These are phyloP conservation scores for Merops nubicus DNA, from an alignment of 2,113 vertebrate genomes.

Conservation along the genomic window DNA sequence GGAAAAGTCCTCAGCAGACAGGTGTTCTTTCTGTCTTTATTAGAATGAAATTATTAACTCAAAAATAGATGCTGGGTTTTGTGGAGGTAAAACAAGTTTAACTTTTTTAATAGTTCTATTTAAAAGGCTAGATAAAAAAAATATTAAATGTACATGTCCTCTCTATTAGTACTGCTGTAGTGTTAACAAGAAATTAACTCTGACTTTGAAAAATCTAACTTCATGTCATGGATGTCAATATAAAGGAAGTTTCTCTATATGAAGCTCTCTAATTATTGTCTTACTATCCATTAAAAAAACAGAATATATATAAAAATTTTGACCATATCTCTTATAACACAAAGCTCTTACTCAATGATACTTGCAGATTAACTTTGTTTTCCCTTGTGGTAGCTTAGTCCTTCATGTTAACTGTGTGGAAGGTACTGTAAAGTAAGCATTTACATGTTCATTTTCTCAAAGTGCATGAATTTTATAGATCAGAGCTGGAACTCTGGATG, in stretches of 20 bases:
- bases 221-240: not conserved
- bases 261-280: not conserved
- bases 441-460: not conserved
- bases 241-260: not conserved
- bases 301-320: not conserved
- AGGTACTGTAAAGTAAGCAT: not conserved
- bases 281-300: not conserved
- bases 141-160: accelerated
- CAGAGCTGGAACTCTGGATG: not conserved
- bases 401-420: not conserved
- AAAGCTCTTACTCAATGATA: not conserved
- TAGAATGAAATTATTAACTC: not conserved
- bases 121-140: not conserved
- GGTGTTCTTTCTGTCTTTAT: not conserved
- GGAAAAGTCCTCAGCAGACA: not conserved
- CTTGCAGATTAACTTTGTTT: not conserved
- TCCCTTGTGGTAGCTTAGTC: not conserved
- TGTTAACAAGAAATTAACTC: not conserved
- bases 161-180: not conserved
- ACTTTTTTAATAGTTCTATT: not conserved
- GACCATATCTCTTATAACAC: not conserved
- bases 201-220: not conserved
- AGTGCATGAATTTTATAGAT: not conserved
- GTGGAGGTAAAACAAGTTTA: not conserved
- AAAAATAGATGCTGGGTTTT: not conserved